Base-by-base conservation (phyloP, 2,797 vertebrate species). In the Botia almorhae region DNA sequence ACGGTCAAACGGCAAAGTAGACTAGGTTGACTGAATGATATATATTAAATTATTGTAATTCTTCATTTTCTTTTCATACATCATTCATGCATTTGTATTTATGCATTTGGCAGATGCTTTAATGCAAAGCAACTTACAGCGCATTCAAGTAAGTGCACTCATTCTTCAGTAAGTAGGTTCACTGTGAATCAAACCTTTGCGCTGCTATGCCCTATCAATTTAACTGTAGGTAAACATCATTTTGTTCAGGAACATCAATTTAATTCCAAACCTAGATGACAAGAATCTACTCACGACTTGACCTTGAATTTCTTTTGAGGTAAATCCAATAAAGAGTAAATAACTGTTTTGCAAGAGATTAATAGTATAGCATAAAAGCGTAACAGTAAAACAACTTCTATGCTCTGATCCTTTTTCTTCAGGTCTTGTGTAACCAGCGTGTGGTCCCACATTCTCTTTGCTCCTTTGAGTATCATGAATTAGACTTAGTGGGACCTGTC, bases 271-370 rank as follows among this genome's bases (percentile, higher is more conserved):
- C 65, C 50, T 50, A 17, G 36, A 46, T 23, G 19, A 81, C 58
- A 12, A 68, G 48, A 68, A 29, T 19, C 3, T 63, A 74, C 39
- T 65, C 39, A 19, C 36, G 16, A 29, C 63, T 21, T 51, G 63
- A 14, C 53, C 58, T 69, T 78, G 72, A 80, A 61, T 76, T 70
- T 33, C 33, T 33, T 33, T 33, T 33, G 33, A 33, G 33, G 65
- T 63, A 43, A 74, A 74, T 63, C 21, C 64, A 50, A 23, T 36
- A 39, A 76, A 76, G 39, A 77, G 65, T 39, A 71, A 80, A 80
- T 76, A 23, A 51, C 50, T 55, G 67, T 67, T 84, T 84, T 81
- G 70, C 48, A 39, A 29, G 23, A 51, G 33, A 29, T 53, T 29
- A 71, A 58, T 64, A 36, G 39, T 33, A 33, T 33, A 33, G 33